phyloP scores from a whole-genome alignment of 1,140 invertebrate genomes.

The Drosophila sp. region DNA sequence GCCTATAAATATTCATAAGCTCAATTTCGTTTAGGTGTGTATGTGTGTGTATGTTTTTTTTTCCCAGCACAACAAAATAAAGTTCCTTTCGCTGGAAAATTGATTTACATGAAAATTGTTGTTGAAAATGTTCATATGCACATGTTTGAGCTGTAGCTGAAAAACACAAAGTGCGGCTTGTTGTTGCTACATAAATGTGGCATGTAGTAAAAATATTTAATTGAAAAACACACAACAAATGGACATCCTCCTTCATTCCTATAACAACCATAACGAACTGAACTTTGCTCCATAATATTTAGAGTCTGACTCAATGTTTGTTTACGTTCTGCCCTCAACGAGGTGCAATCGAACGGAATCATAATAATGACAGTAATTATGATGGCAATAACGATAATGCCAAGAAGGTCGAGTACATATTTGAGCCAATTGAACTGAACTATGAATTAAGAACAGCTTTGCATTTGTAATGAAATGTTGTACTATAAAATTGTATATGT shows the following conservation, averaged over 20 bases:
- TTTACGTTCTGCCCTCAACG: constrained; percentile 33
- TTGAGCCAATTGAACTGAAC: not conserved
- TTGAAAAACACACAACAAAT: constrained; percentile 65
- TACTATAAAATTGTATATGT: not conserved
- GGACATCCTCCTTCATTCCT: not conserved
- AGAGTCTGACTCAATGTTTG: constrained; percentile 40
- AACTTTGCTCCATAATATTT: constrained; percentile 38
- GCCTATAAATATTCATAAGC: constrained; percentile 77
- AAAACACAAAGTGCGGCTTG: constrained; percentile 18
- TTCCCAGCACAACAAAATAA: constrained; percentile 53
- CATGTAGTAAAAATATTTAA: constrained; percentile 70
- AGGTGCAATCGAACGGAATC: constrained; percentile 54
- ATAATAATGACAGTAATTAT: too few relatives aligned
- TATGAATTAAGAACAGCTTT: not conserved
- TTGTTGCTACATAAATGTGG: constrained; percentile 33
- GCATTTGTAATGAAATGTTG: not conserved
- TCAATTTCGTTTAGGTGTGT: constrained; percentile 50
- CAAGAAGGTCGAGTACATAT: not conserved
- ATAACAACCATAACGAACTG: constrained; percentile 5
- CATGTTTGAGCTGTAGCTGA: constrained; percentile 20
- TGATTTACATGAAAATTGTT: constrained; percentile 75
- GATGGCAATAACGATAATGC: too few relatives aligned
- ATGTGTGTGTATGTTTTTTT: constrained; percentile 29
- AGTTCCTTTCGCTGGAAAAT: constrained; percentile 74
- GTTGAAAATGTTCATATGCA: constrained; percentile 53